Percentiles rank a stretch among this genome's conserved stretches.
Conservation (phyloP, 2,888 invertebrate species). For the Clitarchus hookeri region DNA sequence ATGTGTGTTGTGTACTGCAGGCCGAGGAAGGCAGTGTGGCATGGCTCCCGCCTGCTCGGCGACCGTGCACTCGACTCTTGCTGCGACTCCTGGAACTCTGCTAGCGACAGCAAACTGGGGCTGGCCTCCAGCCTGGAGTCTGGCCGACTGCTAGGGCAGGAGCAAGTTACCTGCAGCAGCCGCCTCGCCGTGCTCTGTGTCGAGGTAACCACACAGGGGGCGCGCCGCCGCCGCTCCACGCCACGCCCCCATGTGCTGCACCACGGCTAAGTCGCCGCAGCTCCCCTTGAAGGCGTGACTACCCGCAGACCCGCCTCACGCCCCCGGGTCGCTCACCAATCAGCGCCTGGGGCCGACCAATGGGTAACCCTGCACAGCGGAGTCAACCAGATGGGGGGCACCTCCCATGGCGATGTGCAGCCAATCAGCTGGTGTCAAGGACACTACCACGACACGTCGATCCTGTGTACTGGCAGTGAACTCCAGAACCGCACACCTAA, state of each 20-base stretch:
- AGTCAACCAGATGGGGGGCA: too few relatives aligned
- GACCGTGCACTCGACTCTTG: conserved; percentile 84
- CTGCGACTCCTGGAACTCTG: conserved; percentile 91
- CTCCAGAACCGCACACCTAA: too few relatives aligned
- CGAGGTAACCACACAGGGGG: conserved; percentile 73
- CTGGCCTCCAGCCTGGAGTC: conserved; percentile 78
- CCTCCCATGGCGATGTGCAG: too few relatives aligned
- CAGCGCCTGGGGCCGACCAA: too few relatives aligned
- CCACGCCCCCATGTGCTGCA: conserved; percentile 40
- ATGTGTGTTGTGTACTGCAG: conserved; percentile 55
- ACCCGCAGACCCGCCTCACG: not conserved
- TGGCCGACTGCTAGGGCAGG: conserved; percentile 78
- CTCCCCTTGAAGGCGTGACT: conserved; percentile 33
- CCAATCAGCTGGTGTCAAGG: too few relatives aligned
- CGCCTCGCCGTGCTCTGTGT: conserved; percentile 88
- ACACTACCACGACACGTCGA: too few relatives aligned
- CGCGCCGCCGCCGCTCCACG: conserved; percentile 52
- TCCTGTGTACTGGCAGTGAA: too few relatives aligned
- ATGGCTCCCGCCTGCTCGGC: conserved; percentile 86
- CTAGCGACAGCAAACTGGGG: conserved; percentile 72
- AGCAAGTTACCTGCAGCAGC: conserved; percentile 83
- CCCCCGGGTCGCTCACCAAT: too few relatives aligned
- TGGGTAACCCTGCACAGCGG: too few relatives aligned
- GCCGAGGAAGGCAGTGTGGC: conserved; percentile 95
- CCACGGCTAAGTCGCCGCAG: conserved; percentile 38